Evolutionary conservation across 2,888 invertebrate genomes (phyloP).

Genomic region (Cataglyphis albicans): DNA sequence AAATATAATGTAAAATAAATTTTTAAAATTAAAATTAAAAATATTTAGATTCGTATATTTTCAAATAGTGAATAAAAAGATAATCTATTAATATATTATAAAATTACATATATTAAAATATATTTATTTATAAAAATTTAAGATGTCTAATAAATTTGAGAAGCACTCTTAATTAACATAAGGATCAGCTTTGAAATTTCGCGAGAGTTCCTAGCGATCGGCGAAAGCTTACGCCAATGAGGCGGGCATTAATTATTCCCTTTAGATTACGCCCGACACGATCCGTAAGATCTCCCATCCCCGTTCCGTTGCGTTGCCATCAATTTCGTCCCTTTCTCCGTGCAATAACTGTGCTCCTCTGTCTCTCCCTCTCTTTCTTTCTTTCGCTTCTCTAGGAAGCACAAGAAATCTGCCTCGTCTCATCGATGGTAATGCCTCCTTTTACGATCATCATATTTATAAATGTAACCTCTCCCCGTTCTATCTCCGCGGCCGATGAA

Average conservation of each 20-base stretch:
- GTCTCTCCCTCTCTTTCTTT: slow-evolving; percentile 31
- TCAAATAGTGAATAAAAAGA: not conserved
- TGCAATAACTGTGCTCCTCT: slow-evolving; percentile 60
- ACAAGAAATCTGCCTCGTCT: slow-evolving; percentile 67
- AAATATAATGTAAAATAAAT: not conserved
- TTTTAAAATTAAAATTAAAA: not conserved
- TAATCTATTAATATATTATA: not conserved
- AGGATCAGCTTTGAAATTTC: slow-evolving; percentile 49
- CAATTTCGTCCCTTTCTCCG: slow-evolving; percentile 71
- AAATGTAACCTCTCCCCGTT: slow-evolving; percentile 71
- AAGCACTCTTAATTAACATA: slow-evolving; percentile 43
- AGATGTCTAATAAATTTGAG: slow-evolving; percentile 11
- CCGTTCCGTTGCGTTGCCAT: slow-evolving; percentile 67
- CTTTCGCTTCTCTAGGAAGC: slow-evolving; percentile 44
- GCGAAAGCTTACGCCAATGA: slow-evolving; percentile 65
- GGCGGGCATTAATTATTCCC: slow-evolving; percentile 77
- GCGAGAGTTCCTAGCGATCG: slow-evolving; percentile 53
- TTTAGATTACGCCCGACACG: slow-evolving; percentile 75
- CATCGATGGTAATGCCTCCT: slow-evolving; percentile 74
- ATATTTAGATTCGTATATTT: not conserved
- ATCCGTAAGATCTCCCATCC: slow-evolving; percentile 69
- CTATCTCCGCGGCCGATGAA: slow-evolving; percentile 78
- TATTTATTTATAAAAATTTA: not conserved
- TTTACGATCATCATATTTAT: slow-evolving; percentile 80
- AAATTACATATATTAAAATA: not conserved